Conservation (phyloP, 1,140 invertebrate species). For the Sinonovacula constricta region DNA sequence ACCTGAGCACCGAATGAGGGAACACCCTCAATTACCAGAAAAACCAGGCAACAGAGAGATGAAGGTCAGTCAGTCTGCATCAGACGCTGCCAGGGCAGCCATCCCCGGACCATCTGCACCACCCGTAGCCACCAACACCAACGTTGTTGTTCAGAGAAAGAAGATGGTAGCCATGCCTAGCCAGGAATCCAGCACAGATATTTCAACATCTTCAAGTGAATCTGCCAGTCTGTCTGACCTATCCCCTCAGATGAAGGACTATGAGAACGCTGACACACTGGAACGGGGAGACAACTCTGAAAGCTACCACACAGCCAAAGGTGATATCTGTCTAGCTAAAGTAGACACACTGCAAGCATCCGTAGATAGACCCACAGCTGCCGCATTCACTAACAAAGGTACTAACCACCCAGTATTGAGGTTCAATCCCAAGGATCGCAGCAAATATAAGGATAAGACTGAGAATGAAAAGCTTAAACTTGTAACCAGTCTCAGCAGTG, state of each 20-base stretch:
- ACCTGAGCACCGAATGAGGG: conserved; percentile 13
- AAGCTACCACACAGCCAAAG: conserved; percentile 36
- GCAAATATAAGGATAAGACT: conserved; percentile 24
- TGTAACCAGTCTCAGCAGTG: too few species aligned
- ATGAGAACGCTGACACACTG: conserved; percentile 42
- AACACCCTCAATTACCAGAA: not conserved
- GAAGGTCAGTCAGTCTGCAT: too few species aligned
- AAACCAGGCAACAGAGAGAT: not conserved
- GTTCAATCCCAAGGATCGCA: conserved; percentile 49
- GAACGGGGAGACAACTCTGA: conserved; percentile 36
- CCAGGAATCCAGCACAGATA: conserved; percentile 22
- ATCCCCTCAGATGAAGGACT: conserved; percentile 23
- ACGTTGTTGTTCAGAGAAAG: not conserved
- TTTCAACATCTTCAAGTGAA: conserved; percentile 42
- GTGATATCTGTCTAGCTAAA: conserved; percentile 32
- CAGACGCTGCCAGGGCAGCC: too few species aligned
- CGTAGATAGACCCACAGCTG: conserved; percentile 18
- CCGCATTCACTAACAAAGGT: conserved; percentile 41
- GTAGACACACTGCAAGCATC: not conserved
- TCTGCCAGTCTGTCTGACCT: conserved; percentile 34
- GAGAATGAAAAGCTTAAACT: conserved; percentile 23
- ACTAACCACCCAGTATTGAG: conserved; percentile 40
- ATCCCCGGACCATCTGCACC: too few species aligned
- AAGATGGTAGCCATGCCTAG: not conserved
- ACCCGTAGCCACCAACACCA: too few species aligned